These are phyloP conservation scores for Drosophila phalerata DNA, from an alignment of 2,888 invertebrate genomes.

Conservation along the genomic window DNA sequence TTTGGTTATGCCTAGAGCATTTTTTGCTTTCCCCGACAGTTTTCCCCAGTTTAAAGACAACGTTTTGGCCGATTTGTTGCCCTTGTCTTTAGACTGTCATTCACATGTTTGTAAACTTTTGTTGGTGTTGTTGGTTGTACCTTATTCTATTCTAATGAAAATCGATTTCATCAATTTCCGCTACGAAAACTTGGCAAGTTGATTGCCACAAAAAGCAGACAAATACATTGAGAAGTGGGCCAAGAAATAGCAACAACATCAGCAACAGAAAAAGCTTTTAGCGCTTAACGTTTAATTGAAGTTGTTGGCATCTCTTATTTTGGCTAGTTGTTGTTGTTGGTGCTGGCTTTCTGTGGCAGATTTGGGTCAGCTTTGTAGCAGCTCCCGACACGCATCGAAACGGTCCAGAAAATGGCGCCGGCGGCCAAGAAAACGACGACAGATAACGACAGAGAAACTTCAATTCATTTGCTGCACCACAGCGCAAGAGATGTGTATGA, in stretches of 20 bases:
- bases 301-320: conserved; percentile 27
- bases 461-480: conserved; percentile 40
- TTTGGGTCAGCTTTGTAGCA: conserved; percentile 57
- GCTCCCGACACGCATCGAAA: conserved; percentile 52
- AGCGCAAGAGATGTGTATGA: neutral
- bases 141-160: conserved; percentile 59
- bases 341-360: conserved; percentile 38
- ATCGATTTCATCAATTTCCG: conserved; percentile 68
- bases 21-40: neutral
- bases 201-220: conserved; percentile 47
- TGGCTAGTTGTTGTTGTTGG: conserved; percentile 31
- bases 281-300: conserved; percentile 53
- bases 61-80: neutral
- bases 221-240: conserved; percentile 55
- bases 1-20: neutral
- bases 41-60: neutral
- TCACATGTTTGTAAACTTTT: conserved; percentile 14
- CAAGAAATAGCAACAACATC: conserved; percentile 26
- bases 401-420: conserved; percentile 34
- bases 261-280: conserved; percentile 41
- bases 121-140: conserved; percentile 1
- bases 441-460: conserved; percentile 57
- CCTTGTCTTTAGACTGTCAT: conserved; percentile 10
- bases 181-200: conserved; percentile 50
- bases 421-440: conserved; percentile 38